These are phyloP conservation scores for Strigamia maritima DNA, from an alignment of 2,888 invertebrate genomes.

Conservation along the genomic window DNA sequence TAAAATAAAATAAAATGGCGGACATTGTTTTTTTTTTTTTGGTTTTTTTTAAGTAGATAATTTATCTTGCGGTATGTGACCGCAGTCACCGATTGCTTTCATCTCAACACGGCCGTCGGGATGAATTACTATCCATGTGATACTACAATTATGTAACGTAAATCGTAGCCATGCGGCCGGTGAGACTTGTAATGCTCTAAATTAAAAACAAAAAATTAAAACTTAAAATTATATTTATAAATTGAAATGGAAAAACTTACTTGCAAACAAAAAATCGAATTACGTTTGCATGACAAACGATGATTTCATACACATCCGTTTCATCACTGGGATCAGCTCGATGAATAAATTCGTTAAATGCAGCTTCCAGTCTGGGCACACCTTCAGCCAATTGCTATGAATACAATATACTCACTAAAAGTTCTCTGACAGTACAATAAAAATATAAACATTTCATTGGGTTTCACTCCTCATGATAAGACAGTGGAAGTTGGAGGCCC, in stretches of 20 bases:
- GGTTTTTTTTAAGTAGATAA: constrained; percentile 53
- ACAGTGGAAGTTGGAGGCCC: no score
- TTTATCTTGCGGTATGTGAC: constrained; percentile 76
- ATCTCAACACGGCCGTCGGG: constrained; percentile 83
- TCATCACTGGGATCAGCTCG: constrained; percentile 77
- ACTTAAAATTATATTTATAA: no score
- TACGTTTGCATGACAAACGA: constrained; percentile 97
- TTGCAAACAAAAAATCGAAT: constrained; percentile 92
- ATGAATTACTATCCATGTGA: constrained; percentile 81
- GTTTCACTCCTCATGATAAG: no score
- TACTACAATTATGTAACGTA: constrained; percentile 83
- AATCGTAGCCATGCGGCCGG: constrained; percentile 96
- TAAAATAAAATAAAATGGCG: no score
- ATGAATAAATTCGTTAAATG: constrained; percentile 88
- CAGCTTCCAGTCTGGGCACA: constrained; percentile 92
- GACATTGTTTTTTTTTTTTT: no score
- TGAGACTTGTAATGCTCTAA: constrained; percentile 90
- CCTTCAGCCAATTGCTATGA: constrained; percentile 85
- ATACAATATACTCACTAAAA: no score
- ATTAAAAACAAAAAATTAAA: constrained; percentile 44
- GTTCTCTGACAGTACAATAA: neutral
- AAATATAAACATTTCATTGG: no score
- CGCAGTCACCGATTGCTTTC: constrained; percentile 78
- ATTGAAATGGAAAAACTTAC: constrained; percentile 52
- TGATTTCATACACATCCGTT: constrained; percentile 77